These are phyloP conservation scores for Pluvianellus socialis DNA, from an alignment of 2,113 vertebrate genomes.

Conservation along the genomic window DNA sequence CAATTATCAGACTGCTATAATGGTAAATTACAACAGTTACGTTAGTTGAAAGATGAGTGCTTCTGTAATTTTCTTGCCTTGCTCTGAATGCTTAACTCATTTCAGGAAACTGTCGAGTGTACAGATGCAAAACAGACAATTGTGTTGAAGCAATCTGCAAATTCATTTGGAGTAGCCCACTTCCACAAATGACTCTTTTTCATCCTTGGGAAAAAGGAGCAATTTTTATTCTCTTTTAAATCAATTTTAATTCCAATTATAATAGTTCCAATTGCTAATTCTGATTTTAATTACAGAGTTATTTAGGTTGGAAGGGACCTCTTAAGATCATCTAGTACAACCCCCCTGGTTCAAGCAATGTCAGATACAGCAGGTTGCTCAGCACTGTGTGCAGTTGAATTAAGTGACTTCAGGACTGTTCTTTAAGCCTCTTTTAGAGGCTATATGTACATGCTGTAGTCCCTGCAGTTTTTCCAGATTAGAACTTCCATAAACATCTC, in stretches of 20 bases:
- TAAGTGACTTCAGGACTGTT: not conserved
- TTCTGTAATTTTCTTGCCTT: conserved; percentile 6
- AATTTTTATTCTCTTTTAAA: not conserved
- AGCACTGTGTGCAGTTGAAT: not conserved
- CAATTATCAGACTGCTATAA: not conserved
- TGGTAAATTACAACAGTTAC: not conserved
- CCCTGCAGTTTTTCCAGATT: fast-evolving
- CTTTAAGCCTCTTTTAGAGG: not conserved
- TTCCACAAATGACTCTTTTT: not conserved
- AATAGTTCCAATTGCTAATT: not conserved
- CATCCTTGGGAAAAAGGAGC: not conserved
- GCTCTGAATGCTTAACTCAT: not conserved
- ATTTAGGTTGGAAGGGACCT: not conserved
- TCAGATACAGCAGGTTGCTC: not conserved
- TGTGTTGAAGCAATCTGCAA: conserved; percentile 21
- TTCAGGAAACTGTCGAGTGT: not conserved
- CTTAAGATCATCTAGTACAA: not conserved
- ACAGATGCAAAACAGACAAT: not conserved
- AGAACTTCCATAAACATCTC: not conserved
- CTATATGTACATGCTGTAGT: not conserved
- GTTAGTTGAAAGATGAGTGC: not conserved
- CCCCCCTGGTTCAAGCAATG: not conserved
- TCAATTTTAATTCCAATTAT: not conserved
- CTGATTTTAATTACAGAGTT: not conserved
- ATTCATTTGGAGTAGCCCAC: not conserved